A percentile compares a stretch with the other conserved stretches of the same genome.
Evolutionary conservation across 2,113 vertebrate species (phyloP).

Genomic region (Hyla sarda): DNA sequence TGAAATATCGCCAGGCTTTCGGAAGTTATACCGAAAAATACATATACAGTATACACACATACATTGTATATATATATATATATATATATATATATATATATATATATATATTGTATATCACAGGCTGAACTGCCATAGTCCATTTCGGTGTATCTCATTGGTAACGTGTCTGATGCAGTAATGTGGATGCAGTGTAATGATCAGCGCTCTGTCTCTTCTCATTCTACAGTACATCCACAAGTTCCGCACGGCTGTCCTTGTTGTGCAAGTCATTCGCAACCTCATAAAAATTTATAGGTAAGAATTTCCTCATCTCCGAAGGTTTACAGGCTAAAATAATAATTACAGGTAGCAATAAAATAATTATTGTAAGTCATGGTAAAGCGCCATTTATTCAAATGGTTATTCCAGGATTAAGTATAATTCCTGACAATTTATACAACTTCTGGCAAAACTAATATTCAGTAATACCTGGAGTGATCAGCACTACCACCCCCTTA

Average conservation of each 20-base stretch:
- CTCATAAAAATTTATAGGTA: slow-evolving; percentile 64
- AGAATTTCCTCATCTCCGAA: not conserved
- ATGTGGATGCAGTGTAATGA: not conserved
- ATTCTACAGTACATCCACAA: slow-evolving; percentile 56
- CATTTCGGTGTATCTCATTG: not conserved
- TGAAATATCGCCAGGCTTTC: no score
- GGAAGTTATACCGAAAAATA: no score
- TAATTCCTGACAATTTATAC: not conserved
- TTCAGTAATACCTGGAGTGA: not conserved
- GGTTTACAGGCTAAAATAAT: not conserved
- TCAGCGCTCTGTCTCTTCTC: slow-evolving; percentile 5
- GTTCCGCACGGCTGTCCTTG: slow-evolving; percentile 57
- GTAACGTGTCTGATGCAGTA: not conserved
- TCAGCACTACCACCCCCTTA: not conserved
- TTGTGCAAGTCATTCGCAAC: slow-evolving; percentile 52
- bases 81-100: no score
- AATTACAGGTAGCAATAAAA: slow-evolving; percentile 6
- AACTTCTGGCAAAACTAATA: not conserved
- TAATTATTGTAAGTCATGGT: slow-evolving; percentile 7
- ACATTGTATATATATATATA: no score
- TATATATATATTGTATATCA: no score
- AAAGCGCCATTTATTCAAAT: not conserved
- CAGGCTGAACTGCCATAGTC: not conserved
- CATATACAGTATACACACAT: no score
- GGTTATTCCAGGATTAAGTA: not conserved